Percentiles rank a stretch among this genome's conserved stretches.
These are phyloP conservation scores for Charaxes varanes DNA, from an alignment of 1,140 invertebrate species.

Conservation along the genomic window DNA sequence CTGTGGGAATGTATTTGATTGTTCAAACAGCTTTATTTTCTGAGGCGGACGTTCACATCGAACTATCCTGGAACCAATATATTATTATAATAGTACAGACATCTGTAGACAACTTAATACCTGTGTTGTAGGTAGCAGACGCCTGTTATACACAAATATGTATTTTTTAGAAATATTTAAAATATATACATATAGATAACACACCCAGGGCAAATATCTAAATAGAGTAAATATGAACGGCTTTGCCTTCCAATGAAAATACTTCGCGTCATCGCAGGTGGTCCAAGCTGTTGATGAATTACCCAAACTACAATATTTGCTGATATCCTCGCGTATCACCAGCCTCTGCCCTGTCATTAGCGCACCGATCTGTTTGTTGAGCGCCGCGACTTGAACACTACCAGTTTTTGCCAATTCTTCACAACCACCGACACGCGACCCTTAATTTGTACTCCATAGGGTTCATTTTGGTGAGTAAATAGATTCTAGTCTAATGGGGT, in stretches of 20 bases:
- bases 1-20: slow-evolving; percentile 6
- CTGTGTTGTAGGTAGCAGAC: too few species aligned
- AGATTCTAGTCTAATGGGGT: not conserved
- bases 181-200: not conserved
- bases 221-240: too few species aligned
- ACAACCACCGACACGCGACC: not conserved
- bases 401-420: slow-evolving; percentile 5
- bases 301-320: slow-evolving; percentile 10
- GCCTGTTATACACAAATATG: too few species aligned
- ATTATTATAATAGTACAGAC: too few species aligned
- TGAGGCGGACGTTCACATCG: not conserved
- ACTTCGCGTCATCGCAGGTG: slow-evolving; percentile 1
- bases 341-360: slow-evolving; percentile 9
- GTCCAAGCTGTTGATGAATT: slow-evolving; percentile 6
- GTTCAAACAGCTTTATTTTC: too few species aligned
- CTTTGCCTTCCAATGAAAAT: too few species aligned
- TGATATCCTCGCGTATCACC: slow-evolving; percentile 2
- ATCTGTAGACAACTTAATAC: too few species aligned
- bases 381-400: slow-evolving; percentile 2
- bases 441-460: not conserved
- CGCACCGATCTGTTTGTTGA: slow-evolving; percentile 9
- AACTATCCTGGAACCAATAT: not conserved
- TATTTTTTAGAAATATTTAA: too few species aligned
- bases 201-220: not conserved
- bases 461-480: not conserved